Percentiles rank a stretch among this genome's conserved stretches.
These are phyloP conservation scores for Gopherus evgoodei DNA, from an alignment of 2,113 vertebrate genomes.

Conservation along the genomic window DNA sequence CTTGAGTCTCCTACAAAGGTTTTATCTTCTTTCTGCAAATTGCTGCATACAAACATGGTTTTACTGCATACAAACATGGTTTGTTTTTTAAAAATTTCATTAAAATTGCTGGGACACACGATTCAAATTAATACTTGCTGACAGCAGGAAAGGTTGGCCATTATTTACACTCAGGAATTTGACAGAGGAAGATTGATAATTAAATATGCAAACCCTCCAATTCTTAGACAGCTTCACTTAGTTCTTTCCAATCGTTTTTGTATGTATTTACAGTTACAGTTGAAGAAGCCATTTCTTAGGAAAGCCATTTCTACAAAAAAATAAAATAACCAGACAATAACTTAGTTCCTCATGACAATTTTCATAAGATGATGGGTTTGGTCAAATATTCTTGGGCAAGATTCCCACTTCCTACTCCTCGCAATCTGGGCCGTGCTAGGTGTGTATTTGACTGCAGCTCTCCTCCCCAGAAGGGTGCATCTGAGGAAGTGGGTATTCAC, in stretches of 20 bases:
- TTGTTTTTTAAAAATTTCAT: neutral
- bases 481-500: too few relatives aligned
- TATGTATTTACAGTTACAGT: neutral
- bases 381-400: neutral
- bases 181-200: rapidly evolving
- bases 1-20: too few relatives aligned
- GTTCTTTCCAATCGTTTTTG: neutral
- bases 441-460: neutral
- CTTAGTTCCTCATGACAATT: neutral
- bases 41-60: rapidly evolving
- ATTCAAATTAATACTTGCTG: rapidly evolving
- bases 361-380: neutral
- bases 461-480: neutral
- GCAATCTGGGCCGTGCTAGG: rapidly evolving
- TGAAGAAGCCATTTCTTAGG: neutral
- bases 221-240: neutral
- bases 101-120: rapidly evolving
- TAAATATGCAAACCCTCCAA: neutral
- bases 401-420: neutral
- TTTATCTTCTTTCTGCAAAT: rapidly evolving
- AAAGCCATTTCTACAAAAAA: neutral
- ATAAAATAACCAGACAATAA: neutral
- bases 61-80: rapidly evolving
- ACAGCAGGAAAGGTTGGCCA: neutral
- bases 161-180: rapidly evolving